A percentile compares a stretch with the other conserved stretches of the same genome.
phyloP scores from a whole-genome alignment of 1,140 invertebrate species.

The Temnothorax nylanderi region DNA sequence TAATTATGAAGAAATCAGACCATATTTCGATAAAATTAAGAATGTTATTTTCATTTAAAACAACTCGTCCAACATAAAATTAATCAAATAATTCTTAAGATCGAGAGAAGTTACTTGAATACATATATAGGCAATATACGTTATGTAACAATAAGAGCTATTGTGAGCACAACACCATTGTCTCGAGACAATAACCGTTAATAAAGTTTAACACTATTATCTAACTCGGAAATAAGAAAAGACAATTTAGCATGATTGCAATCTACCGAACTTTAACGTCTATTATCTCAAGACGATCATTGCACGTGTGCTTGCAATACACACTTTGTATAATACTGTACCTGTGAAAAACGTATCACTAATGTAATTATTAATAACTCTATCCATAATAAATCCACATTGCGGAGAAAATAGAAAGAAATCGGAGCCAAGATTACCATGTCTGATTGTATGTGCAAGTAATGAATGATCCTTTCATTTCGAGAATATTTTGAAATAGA shows the following conservation, averaged over 20 bases:
- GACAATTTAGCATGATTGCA: conserved; percentile 42
- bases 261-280: conserved; percentile 34
- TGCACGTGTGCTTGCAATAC: not conserved
- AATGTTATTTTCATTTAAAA: not conserved
- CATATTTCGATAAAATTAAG: not conserved
- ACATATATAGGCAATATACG: conserved; percentile 12
- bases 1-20: not conserved
- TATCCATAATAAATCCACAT: not conserved
- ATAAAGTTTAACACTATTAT: conserved; percentile 36
- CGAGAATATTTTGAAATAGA: conserved; percentile 18
- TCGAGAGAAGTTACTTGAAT: conserved; percentile 1
- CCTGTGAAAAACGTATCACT: not conserved
- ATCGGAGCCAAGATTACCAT: not conserved
- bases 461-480: not conserved
- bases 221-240: conserved; percentile 44
- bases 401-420: not conserved
- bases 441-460: not conserved
- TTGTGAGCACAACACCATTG: conserved; percentile 34
- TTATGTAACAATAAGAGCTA: conserved; percentile 18
- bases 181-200: conserved; percentile 23
- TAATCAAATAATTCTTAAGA: not conserved
- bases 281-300: conserved; percentile 18
- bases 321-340: not conserved
- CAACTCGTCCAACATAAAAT: not conserved
- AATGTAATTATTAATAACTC: not conserved